Conservation (phyloP, 2,113 vertebrate species). For the Ramphastos sulfuratus region DNA sequence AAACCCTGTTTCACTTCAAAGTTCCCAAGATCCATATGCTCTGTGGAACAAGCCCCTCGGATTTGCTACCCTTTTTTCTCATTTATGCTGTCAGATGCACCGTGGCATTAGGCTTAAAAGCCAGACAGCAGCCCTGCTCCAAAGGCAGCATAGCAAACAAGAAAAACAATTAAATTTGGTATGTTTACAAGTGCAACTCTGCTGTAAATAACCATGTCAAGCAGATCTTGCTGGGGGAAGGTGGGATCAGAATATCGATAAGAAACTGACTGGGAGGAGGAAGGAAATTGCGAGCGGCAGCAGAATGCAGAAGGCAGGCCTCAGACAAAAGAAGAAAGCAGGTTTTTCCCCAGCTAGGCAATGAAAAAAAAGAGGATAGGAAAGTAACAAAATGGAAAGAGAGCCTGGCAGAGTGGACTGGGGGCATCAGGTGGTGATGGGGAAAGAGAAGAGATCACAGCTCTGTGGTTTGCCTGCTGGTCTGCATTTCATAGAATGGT, state of each 20-base stretch:
- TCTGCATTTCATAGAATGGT: background rate
- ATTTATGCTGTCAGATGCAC: slow-evolving; percentile 31
- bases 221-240: slow-evolving; percentile 9
- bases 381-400: background rate
- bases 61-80: background rate
- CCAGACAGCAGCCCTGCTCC: background rate
- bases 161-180: slow-evolving; percentile 52
- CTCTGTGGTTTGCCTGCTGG: background rate
- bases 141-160: slow-evolving; percentile 24
- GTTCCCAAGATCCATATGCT: background rate
- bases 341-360: background rate
- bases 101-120: slow-evolving; percentile 22
- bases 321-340: background rate
- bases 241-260: slow-evolving; percentile 26
- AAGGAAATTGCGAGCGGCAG: background rate
- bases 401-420: background rate
- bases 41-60: background rate
- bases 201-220: slow-evolving; percentile 62
- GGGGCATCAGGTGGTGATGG: background rate
- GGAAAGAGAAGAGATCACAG: background rate
- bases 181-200: slow-evolving; percentile 41
- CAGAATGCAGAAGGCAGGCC: background rate
- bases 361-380: background rate
- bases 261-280: background rate
- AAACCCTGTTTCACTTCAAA: background rate